Conservation (phyloP, 2,888 invertebrate genomes). For the Oxytorus armatus region DNA sequence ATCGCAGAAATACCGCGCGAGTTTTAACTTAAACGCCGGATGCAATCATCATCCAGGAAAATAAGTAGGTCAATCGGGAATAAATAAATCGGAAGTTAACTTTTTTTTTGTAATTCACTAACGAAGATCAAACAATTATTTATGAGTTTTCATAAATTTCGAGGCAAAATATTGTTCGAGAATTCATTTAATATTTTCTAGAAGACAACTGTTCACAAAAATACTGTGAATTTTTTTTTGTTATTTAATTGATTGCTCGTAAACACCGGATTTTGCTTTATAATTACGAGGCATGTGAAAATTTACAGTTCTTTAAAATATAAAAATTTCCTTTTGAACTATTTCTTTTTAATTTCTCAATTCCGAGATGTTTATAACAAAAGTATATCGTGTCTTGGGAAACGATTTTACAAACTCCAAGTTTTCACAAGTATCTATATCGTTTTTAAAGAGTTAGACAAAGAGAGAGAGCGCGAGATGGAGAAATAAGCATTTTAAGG, state of each 20-base stretch:
- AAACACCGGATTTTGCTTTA: too few species aligned
- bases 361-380: neutral
- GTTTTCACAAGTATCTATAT: slow-evolving; percentile 35
- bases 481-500: slow-evolving; percentile 47
- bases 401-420: slow-evolving; percentile 39
- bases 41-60: slow-evolving; percentile 44
- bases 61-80: slow-evolving; percentile 47
- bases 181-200: slow-evolving; percentile 13
- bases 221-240: too few species aligned
- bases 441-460: neutral
- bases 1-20: slow-evolving; percentile 26
- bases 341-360: too few species aligned
- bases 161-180: too few species aligned
- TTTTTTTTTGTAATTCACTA: neutral
- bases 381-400: slow-evolving; percentile 18
- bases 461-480: neutral
- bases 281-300: too few species aligned
- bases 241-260: too few species aligned
- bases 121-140: too few species aligned
- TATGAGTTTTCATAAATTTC: too few species aligned
- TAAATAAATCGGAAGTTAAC: slow-evolving; percentile 7
- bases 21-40: slow-evolving; percentile 58
- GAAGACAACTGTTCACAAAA: too few species aligned
- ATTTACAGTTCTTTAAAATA: too few species aligned
- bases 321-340: too few species aligned